Evolutionary conservation across 1,140 invertebrate species (phyloP), one percentile per base, ranked within the genome.

Genomic region (Batillaria attramentaria): DNA sequence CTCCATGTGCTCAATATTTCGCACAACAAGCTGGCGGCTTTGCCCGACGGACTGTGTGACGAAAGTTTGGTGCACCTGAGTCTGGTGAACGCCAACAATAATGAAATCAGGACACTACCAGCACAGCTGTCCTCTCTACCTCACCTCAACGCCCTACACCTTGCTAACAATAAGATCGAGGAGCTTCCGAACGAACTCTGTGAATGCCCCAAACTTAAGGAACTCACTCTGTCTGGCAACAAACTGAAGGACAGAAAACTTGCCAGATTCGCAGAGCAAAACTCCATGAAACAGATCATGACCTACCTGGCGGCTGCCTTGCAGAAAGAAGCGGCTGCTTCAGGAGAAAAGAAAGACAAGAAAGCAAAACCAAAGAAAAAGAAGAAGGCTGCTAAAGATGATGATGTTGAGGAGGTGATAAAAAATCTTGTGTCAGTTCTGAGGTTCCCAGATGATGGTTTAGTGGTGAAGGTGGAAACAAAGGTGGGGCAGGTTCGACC

Each of bases 231-330:
- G 42, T 94, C 94, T 89, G 94, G 93, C 3, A 96, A 96, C 89
- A 93, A 93, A 75, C 87, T 96, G 4, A 88, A 91, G 24, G 95
- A 96, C 86, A 93, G 94, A 82, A 92, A 94, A 62, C 91, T 96
- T 35, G 90, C 92, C 68, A 96, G 96, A 86, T 85, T 96, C 16
- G 93, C 90, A 2, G 87, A 91, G 35, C 89, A 90, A 74, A 87
- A 87, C 77, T 81, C 80, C 31, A 86, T 85, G n/a, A 91, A 91
- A 68, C 82, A 87, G 28, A 76, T 91, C 37, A 69, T 91, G 4
- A 88, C 87, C 70, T 90, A 89, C 79, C 83, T 91, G 31, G 79
- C 78, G 33, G 84, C 79, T 80, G 69, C 80, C 33, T 69, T 86
- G 42, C 83, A 90, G 54, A 88, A 88, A 75, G 75, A 94, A 93